Base-by-base conservation (phyloP, 2,113 vertebrate species). In the Pimephales promelas region DNA sequence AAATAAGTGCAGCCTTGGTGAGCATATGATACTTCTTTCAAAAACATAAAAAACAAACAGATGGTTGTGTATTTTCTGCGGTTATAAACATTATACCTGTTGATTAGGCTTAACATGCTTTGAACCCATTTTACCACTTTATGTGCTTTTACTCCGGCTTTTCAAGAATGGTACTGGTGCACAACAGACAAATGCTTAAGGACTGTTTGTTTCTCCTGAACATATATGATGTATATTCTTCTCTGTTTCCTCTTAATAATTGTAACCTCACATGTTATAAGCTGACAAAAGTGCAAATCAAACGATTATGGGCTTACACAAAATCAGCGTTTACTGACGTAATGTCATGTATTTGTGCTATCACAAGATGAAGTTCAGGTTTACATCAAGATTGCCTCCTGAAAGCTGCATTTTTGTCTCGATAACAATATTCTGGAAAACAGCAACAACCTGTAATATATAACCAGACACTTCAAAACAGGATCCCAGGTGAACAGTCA, bases 361-460 rank as follows among this genome's bases (percentile, higher is more conserved):
- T 61, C 13, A 45, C 24, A 61, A 26, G n/a, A 45, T 20, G 56
- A 45, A 61, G 76, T 79, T 79, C n/a, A 79, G 56, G 56, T 79
- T 62, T 61, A 79, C n/a, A 78, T 77, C 74, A 57, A 57, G 31
- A 57, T 68, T 36, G 64, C 61, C 61, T 75, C 72, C 16, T 18
- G 34, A 61, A 45, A 45, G 36, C 56, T 79, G 36, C 56, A 45
- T 72, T 61, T 77, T 62, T 59, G 36, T 45, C 75, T 70, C 20
- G 24, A 70, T 70, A 62, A 74, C 20, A 36, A 62, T 72, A 49
- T 40, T 26, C 45, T 64, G 43, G 43, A 61, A 57, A 77, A 73
- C 56, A 31, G 18, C 14, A 59, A 62, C 26, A 43, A 31, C 52
- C 54, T 45, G 14, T 64, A 16, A 36, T 83, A 76, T 34, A 5